A percentile compares a stretch with the other conserved stretches of the same genome.
These are phyloP conservation scores for Antedon bifida DNA, from an alignment of 35 echinoderm and acorn worm species.

Conservation along the genomic window DNA sequence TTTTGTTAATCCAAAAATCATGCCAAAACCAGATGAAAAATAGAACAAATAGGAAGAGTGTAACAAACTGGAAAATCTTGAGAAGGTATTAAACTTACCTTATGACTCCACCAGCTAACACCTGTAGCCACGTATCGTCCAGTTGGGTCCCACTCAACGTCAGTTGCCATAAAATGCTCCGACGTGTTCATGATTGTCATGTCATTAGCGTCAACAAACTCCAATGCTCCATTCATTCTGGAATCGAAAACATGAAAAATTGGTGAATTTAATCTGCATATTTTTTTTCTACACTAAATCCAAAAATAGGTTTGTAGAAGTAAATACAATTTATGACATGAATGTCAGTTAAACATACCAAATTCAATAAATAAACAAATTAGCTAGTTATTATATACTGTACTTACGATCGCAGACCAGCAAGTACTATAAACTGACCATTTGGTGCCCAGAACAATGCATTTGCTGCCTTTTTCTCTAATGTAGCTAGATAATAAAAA, in stretches of 20 bases:
- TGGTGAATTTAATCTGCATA: too few relatives aligned
- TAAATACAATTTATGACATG: too few relatives aligned
- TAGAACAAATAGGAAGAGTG: too few relatives aligned
- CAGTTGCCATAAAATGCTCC: constrained; percentile 98
- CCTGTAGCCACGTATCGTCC: constrained; percentile 83
- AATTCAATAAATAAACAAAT: not conserved
- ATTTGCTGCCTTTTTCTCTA: constrained; percentile 73
- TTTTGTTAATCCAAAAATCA: too few relatives aligned
- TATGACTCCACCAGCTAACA: constrained; percentile 99
- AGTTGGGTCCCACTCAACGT: constrained; percentile 95
- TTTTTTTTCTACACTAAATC: too few relatives aligned
- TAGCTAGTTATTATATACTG: not conserved
- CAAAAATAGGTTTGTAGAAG: too few relatives aligned
- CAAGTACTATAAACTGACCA: constrained; percentile 90
- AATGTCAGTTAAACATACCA: too few relatives aligned
- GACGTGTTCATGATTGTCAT: constrained; percentile 81
- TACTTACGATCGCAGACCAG: constrained; percentile 75
- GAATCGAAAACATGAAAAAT: too few relatives aligned
- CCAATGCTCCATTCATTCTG: constrained; percentile 95
- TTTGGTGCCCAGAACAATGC: constrained; percentile 72
- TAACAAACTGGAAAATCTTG: too few relatives aligned
- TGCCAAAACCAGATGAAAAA: too few relatives aligned
- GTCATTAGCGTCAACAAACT: constrained; percentile 80
- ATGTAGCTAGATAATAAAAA: constrained; percentile 40
- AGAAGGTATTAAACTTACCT: too few relatives aligned